phyloP scores from a whole-genome alignment of 92 coral and sea anemone genomes.

The Epizoanthus ramosus region DNA sequence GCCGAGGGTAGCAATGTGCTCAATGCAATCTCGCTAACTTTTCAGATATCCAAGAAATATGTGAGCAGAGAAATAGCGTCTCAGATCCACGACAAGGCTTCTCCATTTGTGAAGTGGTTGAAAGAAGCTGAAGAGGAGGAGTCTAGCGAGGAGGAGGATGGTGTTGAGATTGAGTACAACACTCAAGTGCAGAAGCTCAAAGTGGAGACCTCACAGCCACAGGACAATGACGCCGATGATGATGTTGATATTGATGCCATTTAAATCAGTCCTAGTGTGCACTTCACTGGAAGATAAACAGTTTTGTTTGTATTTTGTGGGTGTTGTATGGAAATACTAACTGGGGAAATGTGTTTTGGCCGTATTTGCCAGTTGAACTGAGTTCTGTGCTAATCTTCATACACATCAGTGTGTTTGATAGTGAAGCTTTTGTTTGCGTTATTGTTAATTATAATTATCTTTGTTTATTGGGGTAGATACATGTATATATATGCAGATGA shows the following conservation, averaged over 20 bases:
- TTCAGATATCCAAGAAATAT: constrained; percentile 92
- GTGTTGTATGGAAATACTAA: too few relatives aligned
- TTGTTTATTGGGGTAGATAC: not conserved
- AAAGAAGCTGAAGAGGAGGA: constrained; percentile 99
- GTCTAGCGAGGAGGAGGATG: constrained; percentile 82
- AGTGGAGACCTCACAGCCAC: constrained; percentile 43
- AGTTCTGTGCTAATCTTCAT: not conserved
- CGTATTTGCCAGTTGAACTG: not conserved
- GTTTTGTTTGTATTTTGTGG: not conserved
- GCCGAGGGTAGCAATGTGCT: too few relatives aligned
- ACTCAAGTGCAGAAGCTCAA: constrained; percentile 80
- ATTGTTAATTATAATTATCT: not conserved
- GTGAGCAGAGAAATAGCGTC: constrained; percentile 83
- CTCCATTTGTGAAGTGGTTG: constrained; percentile 93
- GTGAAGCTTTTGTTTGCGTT: not conserved
- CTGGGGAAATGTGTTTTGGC: not conserved
- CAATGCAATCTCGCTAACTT: not conserved
- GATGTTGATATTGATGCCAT: constrained; percentile 97
- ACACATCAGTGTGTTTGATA: not conserved
- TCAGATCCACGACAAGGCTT: constrained; percentile 92
- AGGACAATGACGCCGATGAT: constrained; percentile 65
- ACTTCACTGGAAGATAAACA: not conserved
- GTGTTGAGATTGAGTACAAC: constrained; percentile 91
- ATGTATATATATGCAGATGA: too few relatives aligned
- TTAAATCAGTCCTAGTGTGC: constrained; percentile 27